A percentile compares a stretch with the other conserved stretches of the same genome.
Conservation (phyloP, 2,888 invertebrate species). For the Scaptodrosophila latifasciaeformis region DNA sequence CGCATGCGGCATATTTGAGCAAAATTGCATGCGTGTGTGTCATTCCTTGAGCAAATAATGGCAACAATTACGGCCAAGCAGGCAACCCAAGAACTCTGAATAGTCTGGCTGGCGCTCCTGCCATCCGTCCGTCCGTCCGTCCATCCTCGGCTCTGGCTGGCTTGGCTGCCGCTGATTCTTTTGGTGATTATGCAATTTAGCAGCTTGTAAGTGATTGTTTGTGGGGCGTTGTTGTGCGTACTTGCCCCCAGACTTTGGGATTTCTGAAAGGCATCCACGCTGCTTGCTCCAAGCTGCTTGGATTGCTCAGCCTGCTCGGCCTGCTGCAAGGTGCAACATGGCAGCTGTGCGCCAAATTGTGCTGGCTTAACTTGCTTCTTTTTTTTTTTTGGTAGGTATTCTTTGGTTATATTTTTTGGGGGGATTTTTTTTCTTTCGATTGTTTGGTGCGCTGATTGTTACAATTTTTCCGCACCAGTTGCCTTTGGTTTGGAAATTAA, state of each 20-base stretch:
- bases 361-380: conserved; percentile 47
- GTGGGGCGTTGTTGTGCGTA: conserved; percentile 57
- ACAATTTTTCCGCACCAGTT: conserved; percentile 60
- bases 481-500: conserved; percentile 44
- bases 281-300: too few relatives aligned
- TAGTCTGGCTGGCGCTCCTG: neutral
- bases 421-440: conserved; percentile 1
- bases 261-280: too few relatives aligned
- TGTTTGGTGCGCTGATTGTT: conserved; percentile 54
- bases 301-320: conserved; percentile 33
- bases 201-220: conserved; percentile 67
- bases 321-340: conserved; percentile 36
- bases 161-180: conserved; percentile 46
- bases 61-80: conserved; percentile 51
- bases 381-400: conserved; percentile 26
- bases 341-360: conserved; percentile 48
- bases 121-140: neutral
- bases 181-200: conserved; percentile 65
- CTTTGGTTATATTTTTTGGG: conserved; percentile 15
- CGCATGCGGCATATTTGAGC: neutral
- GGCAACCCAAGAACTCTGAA: conserved; percentile 10
- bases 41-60: conserved; percentile 64
- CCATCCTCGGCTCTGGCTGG: neutral
- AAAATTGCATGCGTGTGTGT: conserved; percentile 31
- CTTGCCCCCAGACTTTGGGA: conserved; percentile 19